phyloP scores from a whole-genome alignment of 92 coral and sea anemone genomes.

The Metridium senile region DNA sequence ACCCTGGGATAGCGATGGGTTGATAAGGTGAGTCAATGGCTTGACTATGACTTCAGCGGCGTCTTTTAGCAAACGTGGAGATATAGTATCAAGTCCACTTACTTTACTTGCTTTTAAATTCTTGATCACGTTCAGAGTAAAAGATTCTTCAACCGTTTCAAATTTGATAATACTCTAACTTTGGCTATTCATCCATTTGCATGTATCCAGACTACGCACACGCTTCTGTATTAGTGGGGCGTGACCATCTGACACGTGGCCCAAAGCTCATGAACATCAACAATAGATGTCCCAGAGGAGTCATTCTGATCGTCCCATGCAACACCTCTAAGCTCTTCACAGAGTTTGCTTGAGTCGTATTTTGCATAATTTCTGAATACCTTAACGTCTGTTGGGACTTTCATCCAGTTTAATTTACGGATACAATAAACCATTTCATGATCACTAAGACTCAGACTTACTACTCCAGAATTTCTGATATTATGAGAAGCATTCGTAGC shows the following conservation, averaged over 20 bases:
- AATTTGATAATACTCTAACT: not conserved
- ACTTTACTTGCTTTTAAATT: slow-evolving; percentile 28
- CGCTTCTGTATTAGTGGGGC: slow-evolving; percentile 12
- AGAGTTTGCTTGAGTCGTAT: slow-evolving; percentile 8
- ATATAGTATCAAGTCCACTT: slow-evolving; percentile 8
- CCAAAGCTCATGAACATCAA: slow-evolving; percentile 7
- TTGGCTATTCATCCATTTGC: slow-evolving; percentile 52
- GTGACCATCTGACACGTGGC: not conserved
- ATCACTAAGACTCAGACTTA: slow-evolving; percentile 57
- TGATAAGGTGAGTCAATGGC: slow-evolving; percentile 50
- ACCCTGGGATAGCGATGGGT: slow-evolving; percentile 39
- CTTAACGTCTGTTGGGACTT: slow-evolving; percentile 1
- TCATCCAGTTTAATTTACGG: slow-evolving; percentile 16
- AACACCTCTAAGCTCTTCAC: slow-evolving; percentile 12
- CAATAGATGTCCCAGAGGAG: no score
- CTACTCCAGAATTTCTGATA: slow-evolving; percentile 60
- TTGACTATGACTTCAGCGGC: slow-evolving; percentile 22
- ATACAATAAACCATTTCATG: slow-evolving; percentile 25
- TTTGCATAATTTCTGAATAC: slow-evolving; percentile 22
- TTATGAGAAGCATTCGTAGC: slow-evolving; percentile 57
- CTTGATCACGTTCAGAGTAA: slow-evolving; percentile 7
- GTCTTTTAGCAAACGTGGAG: slow-evolving; percentile 12
- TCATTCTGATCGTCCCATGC: not conserved
- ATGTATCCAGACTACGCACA: slow-evolving; percentile 35
- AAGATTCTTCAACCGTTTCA: slow-evolving; percentile 10